Base-by-base conservation (phyloP, 1,140 invertebrate genomes). In the Stegodyphus mimosarum region DNA sequence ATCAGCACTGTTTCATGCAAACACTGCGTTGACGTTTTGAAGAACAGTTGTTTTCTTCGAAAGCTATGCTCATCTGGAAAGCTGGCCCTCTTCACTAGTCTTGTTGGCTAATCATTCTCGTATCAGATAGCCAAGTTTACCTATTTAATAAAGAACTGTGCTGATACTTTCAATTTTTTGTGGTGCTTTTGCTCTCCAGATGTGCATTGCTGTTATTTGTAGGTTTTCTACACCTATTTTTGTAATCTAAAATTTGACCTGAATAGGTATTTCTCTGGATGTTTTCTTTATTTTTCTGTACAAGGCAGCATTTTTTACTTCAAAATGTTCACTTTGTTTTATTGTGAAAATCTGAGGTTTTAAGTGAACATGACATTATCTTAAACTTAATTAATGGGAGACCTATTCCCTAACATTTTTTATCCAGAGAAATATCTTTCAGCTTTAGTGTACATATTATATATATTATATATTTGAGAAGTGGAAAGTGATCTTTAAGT, bases 161-260 rank as follows among this genome's bases (percentile, higher is more conserved):
- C 52, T 55, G 52, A 71, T 71, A 80, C 71, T 51, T 72, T 71
- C 50, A 48, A 70, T 60, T 72, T 60, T 81, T 73, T 64, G 48
- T 55, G 51, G 70, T 33, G 48, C 67, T 72, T 60, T n/a, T 51
- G 66, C 73, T 86, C 18, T 86, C 76, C 76, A 73, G 76, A 72
- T 78, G 76, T 17, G 74, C 70, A 72, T 73, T 64, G 76, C 15
- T 86, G 49, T 86, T 66, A 78, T 76, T 83, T 79, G 83, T 86
- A 86, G 83, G 83, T 86, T 86, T 86, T 86, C 83, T 86, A 86
- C 83, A 86, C 83, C 83, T 86, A 86, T 86, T 86, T 86, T 86
- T 86, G 83, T 86, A 86, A 78, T 52, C 75, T 86, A 83, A 73
- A 55, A 77, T 50, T 72, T 51, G 13, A 55, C 33, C 53, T 75